These are phyloP conservation scores for Dryobota labecula DNA, from an alignment of 2,888 invertebrate genomes.

Conservation along the genomic window DNA sequence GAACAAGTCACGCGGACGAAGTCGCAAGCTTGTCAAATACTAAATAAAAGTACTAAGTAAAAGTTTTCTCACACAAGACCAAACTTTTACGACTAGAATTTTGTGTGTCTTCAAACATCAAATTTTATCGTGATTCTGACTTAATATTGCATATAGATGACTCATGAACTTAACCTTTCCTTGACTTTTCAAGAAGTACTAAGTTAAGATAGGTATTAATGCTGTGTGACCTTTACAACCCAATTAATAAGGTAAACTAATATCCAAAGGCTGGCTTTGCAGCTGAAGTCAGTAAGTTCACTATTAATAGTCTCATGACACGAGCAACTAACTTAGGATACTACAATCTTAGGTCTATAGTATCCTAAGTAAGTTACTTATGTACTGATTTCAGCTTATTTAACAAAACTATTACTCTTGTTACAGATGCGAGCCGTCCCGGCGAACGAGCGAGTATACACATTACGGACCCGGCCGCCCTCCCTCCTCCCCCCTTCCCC, in stretches of 20 bases:
- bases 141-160: background rate
- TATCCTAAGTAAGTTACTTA: background rate
- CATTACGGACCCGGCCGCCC: slow-evolving; percentile 94
- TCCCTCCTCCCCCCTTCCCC: slow-evolving; percentile 88
- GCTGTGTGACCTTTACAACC: background rate
- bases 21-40: no score
- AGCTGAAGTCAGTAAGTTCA: background rate
- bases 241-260: background rate
- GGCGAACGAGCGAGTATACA: slow-evolving; percentile 95
- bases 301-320: background rate
- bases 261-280: background rate
- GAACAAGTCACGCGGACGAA: no score
- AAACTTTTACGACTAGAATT: no score
- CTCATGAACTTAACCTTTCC: background rate
- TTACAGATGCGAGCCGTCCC: slow-evolving; percentile 92
- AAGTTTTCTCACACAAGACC: no score
- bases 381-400: background rate
- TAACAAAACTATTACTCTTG: slow-evolving; percentile 26
- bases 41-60: no score
- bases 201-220: background rate
- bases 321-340: no score
- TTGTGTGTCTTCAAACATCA: no score
- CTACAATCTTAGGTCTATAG: background rate
- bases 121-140: background rate
- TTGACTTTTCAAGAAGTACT: background rate